These are phyloP conservation scores for Pogonognathellus flavescens DNA, from an alignment of 1,140 invertebrate genomes.

Conservation along the genomic window DNA sequence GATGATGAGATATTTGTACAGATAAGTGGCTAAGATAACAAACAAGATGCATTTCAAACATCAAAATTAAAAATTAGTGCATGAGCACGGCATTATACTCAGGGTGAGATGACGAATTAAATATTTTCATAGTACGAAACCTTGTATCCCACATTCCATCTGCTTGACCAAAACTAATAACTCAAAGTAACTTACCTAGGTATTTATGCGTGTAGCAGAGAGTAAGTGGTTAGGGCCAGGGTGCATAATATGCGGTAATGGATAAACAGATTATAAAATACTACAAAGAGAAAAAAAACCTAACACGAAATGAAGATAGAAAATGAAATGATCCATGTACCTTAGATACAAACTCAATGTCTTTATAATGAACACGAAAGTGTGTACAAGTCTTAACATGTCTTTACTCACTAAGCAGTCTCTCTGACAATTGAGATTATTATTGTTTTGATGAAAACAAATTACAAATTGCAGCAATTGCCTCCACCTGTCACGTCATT, in stretches of 20 bases:
- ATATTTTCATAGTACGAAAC: background rate
- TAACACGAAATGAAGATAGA: constrained; percentile 28
- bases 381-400: background rate
- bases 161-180: background rate
- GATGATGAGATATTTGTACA: background rate
- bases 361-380: background rate
- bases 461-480: constrained; percentile 25
- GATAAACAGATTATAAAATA: no score
- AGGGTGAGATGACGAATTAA: constrained; percentile 23
- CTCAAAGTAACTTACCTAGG: background rate
- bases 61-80: constrained; percentile 8
- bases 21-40: background rate
- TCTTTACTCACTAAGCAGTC: no score
- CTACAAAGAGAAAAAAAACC: background rate
- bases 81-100: constrained; percentile 21
- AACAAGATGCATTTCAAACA: background rate
- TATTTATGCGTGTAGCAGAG: no score
- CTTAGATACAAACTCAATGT: no score
- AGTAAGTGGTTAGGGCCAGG: no score
- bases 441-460: constrained; percentile 37
- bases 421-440: background rate
- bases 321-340: background rate
- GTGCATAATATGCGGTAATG: no score
- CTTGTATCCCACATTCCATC: constrained; percentile 25
- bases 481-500: constrained; percentile 35